These are phyloP conservation scores for Vollenhovia emeryi DNA, from an alignment of 1,140 invertebrate species.

Conservation along the genomic window DNA sequence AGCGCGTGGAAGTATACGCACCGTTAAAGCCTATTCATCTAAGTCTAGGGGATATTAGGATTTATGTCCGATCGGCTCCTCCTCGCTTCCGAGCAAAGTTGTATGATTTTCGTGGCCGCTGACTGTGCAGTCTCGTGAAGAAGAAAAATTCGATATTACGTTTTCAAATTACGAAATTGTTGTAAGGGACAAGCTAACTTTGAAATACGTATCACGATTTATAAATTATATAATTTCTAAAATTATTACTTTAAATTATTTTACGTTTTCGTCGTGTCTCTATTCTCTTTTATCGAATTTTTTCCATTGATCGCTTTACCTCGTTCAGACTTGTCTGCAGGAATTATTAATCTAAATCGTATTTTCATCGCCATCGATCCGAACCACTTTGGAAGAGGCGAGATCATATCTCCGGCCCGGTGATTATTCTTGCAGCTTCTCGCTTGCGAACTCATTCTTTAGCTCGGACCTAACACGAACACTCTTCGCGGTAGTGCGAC, in stretches of 20 bases:
- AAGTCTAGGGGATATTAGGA: constrained; percentile 69
- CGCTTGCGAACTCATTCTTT: constrained; percentile 30
- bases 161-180: neutral
- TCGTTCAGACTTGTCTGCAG: neutral
- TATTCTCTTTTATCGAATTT: neutral
- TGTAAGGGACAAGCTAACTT: neutral
- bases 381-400: neutral
- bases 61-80: constrained; percentile 67
- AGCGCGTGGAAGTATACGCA: constrained; percentile 50
- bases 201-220: neutral
- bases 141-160: neutral
- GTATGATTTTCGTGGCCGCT: constrained; percentile 57
- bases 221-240: too few relatives aligned
- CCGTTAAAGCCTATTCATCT: constrained; percentile 74
- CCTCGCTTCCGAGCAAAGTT: constrained; percentile 50
- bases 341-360: constrained; percentile 23
- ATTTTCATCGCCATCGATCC: constrained; percentile 28
- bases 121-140: neutral
- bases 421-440: constrained; percentile 13
- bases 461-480: constrained; percentile 12
- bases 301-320: neutral
- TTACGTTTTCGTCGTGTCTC: neutral
- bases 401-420: constrained; percentile 22
- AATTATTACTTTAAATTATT: neutral
- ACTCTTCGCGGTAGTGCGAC: neutral